Conservation (phyloP, 1,140 invertebrate genomes). For the Macrostomum lignano region DNA sequence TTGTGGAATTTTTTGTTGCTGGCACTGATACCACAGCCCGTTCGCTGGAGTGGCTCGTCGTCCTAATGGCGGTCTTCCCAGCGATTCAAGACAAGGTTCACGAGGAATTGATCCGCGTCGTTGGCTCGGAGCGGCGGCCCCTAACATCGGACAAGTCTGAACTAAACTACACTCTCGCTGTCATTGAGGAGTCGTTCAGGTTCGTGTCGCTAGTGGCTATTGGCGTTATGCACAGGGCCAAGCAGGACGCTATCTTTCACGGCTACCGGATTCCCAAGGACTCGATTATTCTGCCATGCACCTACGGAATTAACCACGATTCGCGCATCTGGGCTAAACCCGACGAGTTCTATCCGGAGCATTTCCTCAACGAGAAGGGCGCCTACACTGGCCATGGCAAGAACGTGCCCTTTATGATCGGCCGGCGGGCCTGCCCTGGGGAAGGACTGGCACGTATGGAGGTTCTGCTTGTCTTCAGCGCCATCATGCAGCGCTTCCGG, state of each 20-base stretch:
- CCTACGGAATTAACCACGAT: not conserved
- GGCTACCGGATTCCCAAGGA: not conserved
- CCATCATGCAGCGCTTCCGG: slow-evolving; percentile 8
- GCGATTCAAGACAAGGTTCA: slow-evolving; percentile 3
- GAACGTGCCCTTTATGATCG: not conserved
- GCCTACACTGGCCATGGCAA: not conserved
- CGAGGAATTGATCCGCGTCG: not conserved
- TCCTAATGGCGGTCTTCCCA: not conserved
- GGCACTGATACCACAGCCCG: not conserved
- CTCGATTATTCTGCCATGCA: not conserved
- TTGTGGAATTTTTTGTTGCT: too few species aligned
- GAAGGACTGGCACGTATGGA: slow-evolving; percentile 10
- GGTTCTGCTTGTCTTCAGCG: slow-evolving; percentile 8
- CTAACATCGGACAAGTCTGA: not conserved
- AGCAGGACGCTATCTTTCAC: not conserved
- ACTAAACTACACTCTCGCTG: not conserved
- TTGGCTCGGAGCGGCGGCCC: not conserved
- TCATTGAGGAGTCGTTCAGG: not conserved
- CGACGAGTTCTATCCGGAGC: slow-evolving; percentile 1
- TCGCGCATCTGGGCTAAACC: not conserved
- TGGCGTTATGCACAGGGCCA: not conserved
- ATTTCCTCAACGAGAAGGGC: not conserved
- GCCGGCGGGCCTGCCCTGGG: slow-evolving; percentile 8
- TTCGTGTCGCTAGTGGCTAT: not conserved
- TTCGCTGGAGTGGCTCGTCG: not conserved